Evolutionary conservation across 2,888 invertebrate species (phyloP), one percentile per base, ranked within the genome.

Genomic region (Eilema depressum): DNA sequence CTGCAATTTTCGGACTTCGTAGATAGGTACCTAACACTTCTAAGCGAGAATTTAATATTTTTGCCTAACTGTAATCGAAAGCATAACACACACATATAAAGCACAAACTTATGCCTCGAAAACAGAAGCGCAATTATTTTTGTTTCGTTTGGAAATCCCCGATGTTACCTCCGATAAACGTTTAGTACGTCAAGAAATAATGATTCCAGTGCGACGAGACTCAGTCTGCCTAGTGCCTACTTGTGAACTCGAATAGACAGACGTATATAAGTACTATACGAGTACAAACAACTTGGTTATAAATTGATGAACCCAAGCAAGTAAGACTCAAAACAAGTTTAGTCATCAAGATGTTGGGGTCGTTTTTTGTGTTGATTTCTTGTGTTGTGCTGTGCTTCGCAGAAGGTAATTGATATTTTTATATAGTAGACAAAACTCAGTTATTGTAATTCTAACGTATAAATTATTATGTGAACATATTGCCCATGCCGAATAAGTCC

Each of bases 311-410:
- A n/a, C 23, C 8, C 0, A 12, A 33, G n/a, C 33, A 23, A 67
- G 26, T 25, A 17, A 14, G 28, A n/a, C 3, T 67, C 67, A 67
- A 53, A 53, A 67, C 61, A 61, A 60, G 61, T 62, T 47, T 1
- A 23, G n/a, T 0, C 47, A 25, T 53, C 41, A 68, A 66, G 30
- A 75, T 75, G 75, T 20, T 63, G 20, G 37, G 56, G 47, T 53
- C 41, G 59, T 37, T 47, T n/a, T 17, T 70, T 28, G 53, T 71
- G 64, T 53, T 75, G 25, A 67, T 75, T 69, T 70, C 70, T 64
- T 75, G 70, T 63, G 68, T 59, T 17, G 37, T 68, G 14, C 20
- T 68, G 17, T 56, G 71, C 67, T 59, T 68, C 4, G 67, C 47
- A n/a, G 20, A 56, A 62, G 68, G 68, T 68, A 63, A 30, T 63